phyloP scores from a whole-genome alignment of 2,113 vertebrate species.

The Gallinago paraguaiae region DNA sequence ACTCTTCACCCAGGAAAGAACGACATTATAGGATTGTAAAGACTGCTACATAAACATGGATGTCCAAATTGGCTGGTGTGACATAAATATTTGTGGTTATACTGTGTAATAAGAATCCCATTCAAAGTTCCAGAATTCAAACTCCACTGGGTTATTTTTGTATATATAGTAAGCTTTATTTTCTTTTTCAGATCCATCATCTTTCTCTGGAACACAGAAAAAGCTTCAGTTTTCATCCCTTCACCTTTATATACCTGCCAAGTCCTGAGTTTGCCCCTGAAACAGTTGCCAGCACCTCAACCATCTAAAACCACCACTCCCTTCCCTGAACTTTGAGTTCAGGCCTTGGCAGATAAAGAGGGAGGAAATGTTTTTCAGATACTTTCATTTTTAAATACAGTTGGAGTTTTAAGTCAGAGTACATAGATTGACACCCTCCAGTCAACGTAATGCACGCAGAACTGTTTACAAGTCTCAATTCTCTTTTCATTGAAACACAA shows the following conservation, averaged over 20 bases:
- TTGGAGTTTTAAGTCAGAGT: constrained; percentile 2
- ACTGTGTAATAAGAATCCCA: constrained; percentile 15
- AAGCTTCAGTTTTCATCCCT: constrained; percentile 38
- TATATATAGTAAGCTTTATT: constrained; percentile 42
- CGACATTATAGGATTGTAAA: neutral
- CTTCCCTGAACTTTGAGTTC: constrained; percentile 1
- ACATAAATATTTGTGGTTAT: constrained; percentile 47
- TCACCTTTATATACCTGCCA: constrained; percentile 57
- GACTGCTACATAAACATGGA: constrained; percentile 19
- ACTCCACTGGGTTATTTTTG: constrained; percentile 51
- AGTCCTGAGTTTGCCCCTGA: neutral
- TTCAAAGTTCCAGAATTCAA: constrained; percentile 51
- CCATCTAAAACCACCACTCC: constrained; percentile 44
- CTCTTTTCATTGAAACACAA: neutral
- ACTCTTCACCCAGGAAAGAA: constrained; percentile 5
- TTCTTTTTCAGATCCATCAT: constrained; percentile 58
- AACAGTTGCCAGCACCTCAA: constrained; percentile 27
- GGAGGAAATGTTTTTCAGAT: constrained; percentile 28
- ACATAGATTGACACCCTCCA: neutral
- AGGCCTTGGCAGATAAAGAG: constrained; percentile 30
- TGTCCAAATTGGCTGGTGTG: constrained; percentile 8
- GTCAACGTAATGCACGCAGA: neutral
- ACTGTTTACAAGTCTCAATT: neutral
- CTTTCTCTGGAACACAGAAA: constrained; percentile 49
- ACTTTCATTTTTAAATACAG: neutral